Evolutionary conservation across 2,888 invertebrate genomes (phyloP), one percentile per base, ranked within the genome.

Genomic region (Adelphocoris suturalis): DNA sequence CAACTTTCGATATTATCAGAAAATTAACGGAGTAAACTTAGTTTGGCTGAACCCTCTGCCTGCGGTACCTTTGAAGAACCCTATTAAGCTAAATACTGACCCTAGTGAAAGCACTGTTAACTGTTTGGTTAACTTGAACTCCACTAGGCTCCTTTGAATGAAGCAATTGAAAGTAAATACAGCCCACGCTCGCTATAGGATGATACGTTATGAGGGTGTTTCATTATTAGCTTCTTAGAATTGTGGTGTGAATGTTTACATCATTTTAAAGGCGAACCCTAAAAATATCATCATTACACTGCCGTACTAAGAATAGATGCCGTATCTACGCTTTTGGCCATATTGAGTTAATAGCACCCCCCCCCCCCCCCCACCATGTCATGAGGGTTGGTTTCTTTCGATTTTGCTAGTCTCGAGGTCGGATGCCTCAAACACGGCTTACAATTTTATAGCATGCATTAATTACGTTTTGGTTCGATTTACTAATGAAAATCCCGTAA

Each of bases 1-100:
- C 68, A 86, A 86, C 86, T 86, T 86, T 86, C 86, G 48, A 68
- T 86, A 86, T 86, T 75, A 86, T 86, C 75, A 86, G 86, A 75
- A 86, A 86, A 86, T 86, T 68, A 86, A 86, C 75, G 76, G 86
- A 19, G 68, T 48, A 52, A 86, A 86, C 75, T 86, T 75, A 76
- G 86, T 76, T 68, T 68, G 55, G 28, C 48, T 46, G 46, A 37
- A 37, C 85, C 61, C 85, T 61, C 37, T 57, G 57, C 76, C 27
- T 46, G 86, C 76, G 68, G 47, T 86, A 46, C 76, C 86, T 86
- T 86, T 86, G 86, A 86, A 76, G 76, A 86, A 76, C 86, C 86
- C 48, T 76, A 86, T 86, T 86, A 86, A 37, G 46, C 57, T 61
- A 61, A 85, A 61, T 85, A 57, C 37, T 61, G 85, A 61, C 85